Conservation (phyloP, 2,888 invertebrate genomes). For the Rhynchonema sp. region DNA sequence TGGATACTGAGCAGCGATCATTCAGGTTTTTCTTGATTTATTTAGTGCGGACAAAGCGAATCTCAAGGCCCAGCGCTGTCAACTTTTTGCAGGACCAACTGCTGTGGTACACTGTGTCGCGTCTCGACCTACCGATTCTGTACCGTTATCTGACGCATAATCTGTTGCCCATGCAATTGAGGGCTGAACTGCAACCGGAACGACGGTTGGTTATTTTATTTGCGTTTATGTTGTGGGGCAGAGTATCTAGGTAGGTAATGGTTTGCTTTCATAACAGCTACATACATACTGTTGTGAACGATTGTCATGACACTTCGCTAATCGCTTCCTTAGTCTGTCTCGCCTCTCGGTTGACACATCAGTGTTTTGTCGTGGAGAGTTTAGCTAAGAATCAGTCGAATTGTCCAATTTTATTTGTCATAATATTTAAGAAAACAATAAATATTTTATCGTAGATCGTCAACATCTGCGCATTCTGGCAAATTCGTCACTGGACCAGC, state of each 20-base stretch:
- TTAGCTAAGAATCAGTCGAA: too few species aligned
- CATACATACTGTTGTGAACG: too few species aligned
- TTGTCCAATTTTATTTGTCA: too few species aligned
- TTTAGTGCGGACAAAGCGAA: neutral
- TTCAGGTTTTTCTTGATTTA: neutral
- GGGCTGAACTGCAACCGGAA: slow-evolving; percentile 34
- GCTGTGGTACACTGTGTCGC: slow-evolving; percentile 18
- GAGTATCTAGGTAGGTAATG: too few species aligned
- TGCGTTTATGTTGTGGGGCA: too few species aligned
- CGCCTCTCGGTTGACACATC: too few species aligned
- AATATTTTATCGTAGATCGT: too few species aligned
- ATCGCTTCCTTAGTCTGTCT: too few species aligned
- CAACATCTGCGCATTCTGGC: neutral
- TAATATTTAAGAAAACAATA: too few species aligned
- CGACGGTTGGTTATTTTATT: slow-evolving; percentile 1
- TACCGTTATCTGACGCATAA: slow-evolving; percentile 65
- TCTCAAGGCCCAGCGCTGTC: neutral
- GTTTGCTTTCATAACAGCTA: too few species aligned
- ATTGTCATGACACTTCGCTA: too few species aligned
- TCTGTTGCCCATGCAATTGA: slow-evolving; percentile 46
- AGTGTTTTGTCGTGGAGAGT: too few species aligned
- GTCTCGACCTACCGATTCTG: slow-evolving; percentile 63
- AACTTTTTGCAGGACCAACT: slow-evolving; percentile 27
- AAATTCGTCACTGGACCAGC: slow-evolving; percentile 7
- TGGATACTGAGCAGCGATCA: neutral